phyloP scores from a whole-genome alignment of 2,797 vertebrate genomes.

The Columba guinea region DNA sequence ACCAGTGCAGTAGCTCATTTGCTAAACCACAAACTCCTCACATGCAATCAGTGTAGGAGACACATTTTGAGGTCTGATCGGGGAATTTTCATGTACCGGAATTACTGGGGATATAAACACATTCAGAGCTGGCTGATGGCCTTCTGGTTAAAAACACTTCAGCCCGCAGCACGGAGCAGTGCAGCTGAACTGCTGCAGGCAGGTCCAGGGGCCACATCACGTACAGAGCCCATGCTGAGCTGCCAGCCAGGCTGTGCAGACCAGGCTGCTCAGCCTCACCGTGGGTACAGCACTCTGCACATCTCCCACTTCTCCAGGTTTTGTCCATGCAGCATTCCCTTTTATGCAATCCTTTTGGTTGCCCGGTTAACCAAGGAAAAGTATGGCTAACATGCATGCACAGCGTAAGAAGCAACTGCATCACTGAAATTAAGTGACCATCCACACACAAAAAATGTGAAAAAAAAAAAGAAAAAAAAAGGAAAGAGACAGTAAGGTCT shows the following conservation, averaged over 20 bases:
- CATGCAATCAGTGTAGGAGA: rapidly evolving
- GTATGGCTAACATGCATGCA: background rate
- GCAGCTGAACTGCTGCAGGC: background rate
- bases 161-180: background rate
- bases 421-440: background rate
- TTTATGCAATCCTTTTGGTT: background rate
- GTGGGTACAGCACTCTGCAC: background rate
- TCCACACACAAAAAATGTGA: background rate
- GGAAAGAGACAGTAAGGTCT: background rate
- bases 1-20: background rate
- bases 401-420: background rate
- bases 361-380: background rate
- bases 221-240: background rate
- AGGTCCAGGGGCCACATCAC: background rate
- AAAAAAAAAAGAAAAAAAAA: background rate
- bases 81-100: background rate
- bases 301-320: background rate
- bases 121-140: background rate
- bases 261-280: background rate
- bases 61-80: background rate
- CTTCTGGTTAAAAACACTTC: background rate
- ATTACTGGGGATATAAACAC: background rate
- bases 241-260: background rate
- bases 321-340: background rate
- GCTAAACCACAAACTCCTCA: background rate